These are phyloP conservation scores for Plumapathes pennacea DNA, from an alignment of 92 coral and sea anemone genomes.

Conservation along the genomic window DNA sequence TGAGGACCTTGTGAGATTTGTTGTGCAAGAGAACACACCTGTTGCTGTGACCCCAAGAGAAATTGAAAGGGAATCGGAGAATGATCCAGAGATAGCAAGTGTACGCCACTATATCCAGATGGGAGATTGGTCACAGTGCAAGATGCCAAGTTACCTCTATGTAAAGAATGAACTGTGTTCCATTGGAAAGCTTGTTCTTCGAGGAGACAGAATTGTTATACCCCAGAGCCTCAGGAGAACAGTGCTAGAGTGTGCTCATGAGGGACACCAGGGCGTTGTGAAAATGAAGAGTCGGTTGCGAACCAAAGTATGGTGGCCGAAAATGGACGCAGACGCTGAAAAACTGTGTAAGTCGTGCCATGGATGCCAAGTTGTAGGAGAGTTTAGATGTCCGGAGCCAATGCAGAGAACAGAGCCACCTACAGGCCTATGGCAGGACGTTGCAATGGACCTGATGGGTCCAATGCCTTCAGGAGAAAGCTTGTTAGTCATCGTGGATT, in stretches of 20 bases:
- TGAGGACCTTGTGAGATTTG: constrained; percentile 43
- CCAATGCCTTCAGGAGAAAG: constrained; percentile 28
- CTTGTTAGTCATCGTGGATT: constrained; percentile 38
- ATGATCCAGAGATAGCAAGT: constrained; percentile 28
- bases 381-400: constrained; percentile 28
- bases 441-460: constrained; percentile 18
- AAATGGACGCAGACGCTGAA: constrained; percentile 33
- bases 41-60: constrained; percentile 45
- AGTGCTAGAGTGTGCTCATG: constrained; percentile 34
- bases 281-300: constrained; percentile 33
- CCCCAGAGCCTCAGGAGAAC: constrained; percentile 18
- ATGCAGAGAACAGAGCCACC: constrained; percentile 37
- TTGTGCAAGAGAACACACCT: constrained; percentile 50
- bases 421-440: constrained; percentile 18
- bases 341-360: constrained; percentile 24
- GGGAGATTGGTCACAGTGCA: constrained; percentile 51
- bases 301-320: constrained; percentile 50
- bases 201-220: constrained; percentile 23
- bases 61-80: constrained; percentile 56
- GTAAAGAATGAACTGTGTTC: constrained; percentile 43
- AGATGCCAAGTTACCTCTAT: constrained; percentile 19
- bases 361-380: constrained; percentile 41
- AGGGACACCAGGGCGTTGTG: constrained; percentile 50
- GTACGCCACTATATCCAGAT: constrained; percentile 9
- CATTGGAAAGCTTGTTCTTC: constrained; percentile 9